phyloP scores from a whole-genome alignment of 2,113 vertebrate species.

The Gobiocypris rarus region DNA sequence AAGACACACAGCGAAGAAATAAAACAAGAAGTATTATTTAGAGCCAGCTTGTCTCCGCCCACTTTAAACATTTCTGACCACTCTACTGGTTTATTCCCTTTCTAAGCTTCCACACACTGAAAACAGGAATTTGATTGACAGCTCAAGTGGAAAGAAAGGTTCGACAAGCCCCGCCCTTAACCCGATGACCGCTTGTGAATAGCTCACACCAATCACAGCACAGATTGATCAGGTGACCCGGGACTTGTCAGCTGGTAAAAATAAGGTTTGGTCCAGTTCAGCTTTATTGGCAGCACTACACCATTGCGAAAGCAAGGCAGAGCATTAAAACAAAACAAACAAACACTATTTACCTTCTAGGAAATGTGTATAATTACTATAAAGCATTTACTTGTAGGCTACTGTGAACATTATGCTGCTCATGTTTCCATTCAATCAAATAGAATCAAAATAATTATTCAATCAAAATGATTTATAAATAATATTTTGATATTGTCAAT shows the following conservation, averaged over 20 bases:
- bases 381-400: not conserved
- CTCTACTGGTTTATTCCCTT: not conserved
- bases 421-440: not conserved
- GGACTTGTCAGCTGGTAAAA: not conserved
- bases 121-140: conserved; percentile 53
- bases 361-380: not conserved
- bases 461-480: not conserved
- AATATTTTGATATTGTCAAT: not conserved
- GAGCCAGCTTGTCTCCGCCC: not conserved
- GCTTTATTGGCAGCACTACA: not conserved
- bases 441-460: not conserved
- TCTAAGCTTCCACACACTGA: not conserved
- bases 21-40: not conserved
- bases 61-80: not conserved
- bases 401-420: not conserved
- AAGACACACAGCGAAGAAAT: not conserved
- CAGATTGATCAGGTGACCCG: conserved; percentile 11
- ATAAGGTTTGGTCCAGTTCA: not conserved
- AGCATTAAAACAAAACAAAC: not conserved
- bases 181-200: not conserved
- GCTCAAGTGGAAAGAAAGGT: conserved; percentile 55
- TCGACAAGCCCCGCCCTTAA: not conserved
- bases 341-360: not conserved
- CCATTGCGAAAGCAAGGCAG: not conserved
- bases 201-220: not conserved